Percentiles rank a stretch among this genome's conserved stretches.
Conservation (phyloP, 92 coral and sea anemone genomes). For the Zoanthus sansibaricus region DNA sequence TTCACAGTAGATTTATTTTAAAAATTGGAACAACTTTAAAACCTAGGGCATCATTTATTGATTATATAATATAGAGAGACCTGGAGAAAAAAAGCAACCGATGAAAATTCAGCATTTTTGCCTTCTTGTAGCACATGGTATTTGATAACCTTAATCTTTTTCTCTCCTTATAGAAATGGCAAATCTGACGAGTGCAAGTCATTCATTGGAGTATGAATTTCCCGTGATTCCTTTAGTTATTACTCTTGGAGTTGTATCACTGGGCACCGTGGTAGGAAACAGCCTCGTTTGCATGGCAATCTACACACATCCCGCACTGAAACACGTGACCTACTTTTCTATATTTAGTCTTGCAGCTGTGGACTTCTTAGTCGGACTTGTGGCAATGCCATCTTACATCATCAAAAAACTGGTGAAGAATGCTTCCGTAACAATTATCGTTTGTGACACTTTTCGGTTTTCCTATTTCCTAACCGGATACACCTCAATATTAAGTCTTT, state of each 20-base stretch:
- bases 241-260: slow-evolving; percentile 64
- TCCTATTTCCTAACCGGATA: slow-evolving; percentile 96
- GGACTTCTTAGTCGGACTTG: slow-evolving; percentile 84
- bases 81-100: no score
- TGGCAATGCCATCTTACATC: slow-evolving; percentile 96
- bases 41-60: no score
- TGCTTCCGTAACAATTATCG: slow-evolving; percentile 52
- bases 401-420: slow-evolving; percentile 80
- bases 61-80: no score
- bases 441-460: slow-evolving; percentile 75
- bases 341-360: slow-evolving; percentile 90
- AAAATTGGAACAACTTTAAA: no score
- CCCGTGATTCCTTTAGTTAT: slow-evolving; percentile 74
- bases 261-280: slow-evolving; percentile 88
- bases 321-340: slow-evolving; percentile 85
- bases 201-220: slow-evolving; percentile 58
- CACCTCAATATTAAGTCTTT: slow-evolving; percentile 91
- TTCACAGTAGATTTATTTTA: no score
- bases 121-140: no score
- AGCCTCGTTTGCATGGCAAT: slow-evolving; percentile 85
- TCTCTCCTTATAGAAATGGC: slow-evolving; percentile 22
- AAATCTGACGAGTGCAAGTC: slow-evolving; percentile 65
- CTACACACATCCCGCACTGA: slow-evolving; percentile 79
- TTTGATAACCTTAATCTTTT: background rate
- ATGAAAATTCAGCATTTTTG: no score